A percentile compares a stretch with the other conserved stretches of the same genome.
phyloP scores from a whole-genome alignment of 2,797 vertebrate species.

The Okamejei kenojei region DNA sequence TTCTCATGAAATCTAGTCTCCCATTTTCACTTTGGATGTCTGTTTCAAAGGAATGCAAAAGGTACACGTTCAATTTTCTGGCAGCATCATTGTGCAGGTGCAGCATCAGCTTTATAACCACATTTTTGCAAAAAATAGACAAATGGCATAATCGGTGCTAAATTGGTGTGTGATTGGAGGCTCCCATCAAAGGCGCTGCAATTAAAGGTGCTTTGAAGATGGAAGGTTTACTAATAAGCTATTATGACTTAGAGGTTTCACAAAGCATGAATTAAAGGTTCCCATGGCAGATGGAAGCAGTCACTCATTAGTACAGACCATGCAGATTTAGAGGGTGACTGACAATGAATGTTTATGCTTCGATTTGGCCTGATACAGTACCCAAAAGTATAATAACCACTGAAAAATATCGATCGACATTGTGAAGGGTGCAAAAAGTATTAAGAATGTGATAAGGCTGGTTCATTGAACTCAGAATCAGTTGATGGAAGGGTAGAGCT shows the following conservation, averaged over 20 bases:
- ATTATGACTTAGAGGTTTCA: background rate
- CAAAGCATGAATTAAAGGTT: background rate
- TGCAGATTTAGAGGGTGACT: background rate
- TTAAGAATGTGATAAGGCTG: background rate
- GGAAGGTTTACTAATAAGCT: background rate
- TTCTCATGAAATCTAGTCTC: slow-evolving; percentile 64
- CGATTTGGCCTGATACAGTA: background rate
- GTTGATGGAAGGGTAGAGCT: background rate
- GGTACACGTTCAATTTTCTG: background rate
- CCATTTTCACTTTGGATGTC: slow-evolving; percentile 99
- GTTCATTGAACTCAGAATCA: background rate
- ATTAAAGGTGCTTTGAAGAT: background rate
- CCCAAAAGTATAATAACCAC: background rate
- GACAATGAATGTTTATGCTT: background rate
- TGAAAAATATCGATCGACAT: background rate
- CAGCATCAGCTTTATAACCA: background rate
- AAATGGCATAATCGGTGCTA: too few relatives aligned
- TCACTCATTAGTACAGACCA: background rate
- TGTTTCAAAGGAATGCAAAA: slow-evolving; percentile 52
- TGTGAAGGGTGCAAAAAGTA: background rate
- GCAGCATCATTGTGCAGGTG: background rate
- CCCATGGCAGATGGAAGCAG: background rate
- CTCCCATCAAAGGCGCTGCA: background rate
- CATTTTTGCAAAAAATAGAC: too few relatives aligned
- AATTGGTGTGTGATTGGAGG: background rate